Evolutionary conservation across 2,797 vertebrate species (phyloP).

Genomic region (Ceryle rudis): DNA sequence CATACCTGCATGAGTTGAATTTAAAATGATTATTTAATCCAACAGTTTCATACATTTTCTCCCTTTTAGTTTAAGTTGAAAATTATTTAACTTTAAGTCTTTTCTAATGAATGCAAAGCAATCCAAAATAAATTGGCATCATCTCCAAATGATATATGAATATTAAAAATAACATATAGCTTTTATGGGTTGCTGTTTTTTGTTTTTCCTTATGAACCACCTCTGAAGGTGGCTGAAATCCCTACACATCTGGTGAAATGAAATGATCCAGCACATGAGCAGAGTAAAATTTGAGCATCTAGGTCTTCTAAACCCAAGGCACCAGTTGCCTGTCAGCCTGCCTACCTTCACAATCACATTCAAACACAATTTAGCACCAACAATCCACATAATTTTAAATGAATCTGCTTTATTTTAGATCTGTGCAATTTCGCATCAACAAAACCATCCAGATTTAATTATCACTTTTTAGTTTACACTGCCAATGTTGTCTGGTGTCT

Average conservation of each 20-base stretch:
- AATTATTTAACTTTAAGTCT: background rate
- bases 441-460: background rate
- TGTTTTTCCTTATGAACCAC: background rate
- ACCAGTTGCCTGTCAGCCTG: accelerated
- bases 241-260: background rate
- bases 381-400: background rate
- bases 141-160: background rate
- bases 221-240: background rate
- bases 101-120: background rate
- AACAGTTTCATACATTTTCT: background rate
- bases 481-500: background rate
- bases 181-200: background rate
- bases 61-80: background rate
- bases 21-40: background rate
- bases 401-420: background rate
- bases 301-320: background rate
- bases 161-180: background rate
- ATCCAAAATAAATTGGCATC: background rate
- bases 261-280: background rate
- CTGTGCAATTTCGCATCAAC: background rate
- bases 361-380: background rate
- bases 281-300: background rate
- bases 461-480: background rate
- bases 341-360: background rate
- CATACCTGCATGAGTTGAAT: background rate